Conservation (phyloP, 1,140 invertebrate species). For the Lordiphosa mommai region DNA sequence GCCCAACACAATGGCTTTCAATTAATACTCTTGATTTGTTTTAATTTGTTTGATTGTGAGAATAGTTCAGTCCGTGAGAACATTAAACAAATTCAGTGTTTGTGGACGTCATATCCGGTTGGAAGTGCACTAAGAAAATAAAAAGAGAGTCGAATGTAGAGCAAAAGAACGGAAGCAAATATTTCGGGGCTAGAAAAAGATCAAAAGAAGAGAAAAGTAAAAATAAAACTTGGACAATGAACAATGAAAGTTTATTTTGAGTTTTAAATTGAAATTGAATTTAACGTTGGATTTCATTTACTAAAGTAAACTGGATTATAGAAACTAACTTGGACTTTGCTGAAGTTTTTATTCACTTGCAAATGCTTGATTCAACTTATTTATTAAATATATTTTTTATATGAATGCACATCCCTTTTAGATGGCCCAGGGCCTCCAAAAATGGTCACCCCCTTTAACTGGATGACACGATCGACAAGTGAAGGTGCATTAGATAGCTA, state of each 20-base stretch:
- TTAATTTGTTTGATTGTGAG: constrained; percentile 1
- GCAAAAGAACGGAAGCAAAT: constrained; percentile 8
- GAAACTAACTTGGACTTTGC: no score
- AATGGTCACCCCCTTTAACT: no score
- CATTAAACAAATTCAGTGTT: background rate
- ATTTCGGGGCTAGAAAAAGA: constrained; percentile 19
- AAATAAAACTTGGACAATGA: background rate
- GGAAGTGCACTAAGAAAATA: constrained; percentile 6
- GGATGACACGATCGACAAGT: no score
- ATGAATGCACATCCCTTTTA: no score
- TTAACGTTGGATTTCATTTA: no score
- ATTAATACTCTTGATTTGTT: constrained; percentile 25
- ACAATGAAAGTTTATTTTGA: constrained; percentile 12
- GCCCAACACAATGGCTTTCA: constrained; percentile 17
- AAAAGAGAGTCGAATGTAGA: background rate
- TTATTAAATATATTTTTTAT: no score
- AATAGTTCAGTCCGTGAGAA: constrained; percentile 17
- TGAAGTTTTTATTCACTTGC: no score
- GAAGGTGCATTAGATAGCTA: no score
- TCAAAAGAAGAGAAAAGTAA: constrained; percentile 10
- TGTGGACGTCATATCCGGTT: constrained; percentile 17
- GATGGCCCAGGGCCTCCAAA: no score
- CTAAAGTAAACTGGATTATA: no score
- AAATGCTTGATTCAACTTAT: no score
- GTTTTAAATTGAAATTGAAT: no score